Conservation (phyloP, 30 jellyfish, hydroid and myxozoan genomes). For the Turritopsis dohrnii region DNA sequence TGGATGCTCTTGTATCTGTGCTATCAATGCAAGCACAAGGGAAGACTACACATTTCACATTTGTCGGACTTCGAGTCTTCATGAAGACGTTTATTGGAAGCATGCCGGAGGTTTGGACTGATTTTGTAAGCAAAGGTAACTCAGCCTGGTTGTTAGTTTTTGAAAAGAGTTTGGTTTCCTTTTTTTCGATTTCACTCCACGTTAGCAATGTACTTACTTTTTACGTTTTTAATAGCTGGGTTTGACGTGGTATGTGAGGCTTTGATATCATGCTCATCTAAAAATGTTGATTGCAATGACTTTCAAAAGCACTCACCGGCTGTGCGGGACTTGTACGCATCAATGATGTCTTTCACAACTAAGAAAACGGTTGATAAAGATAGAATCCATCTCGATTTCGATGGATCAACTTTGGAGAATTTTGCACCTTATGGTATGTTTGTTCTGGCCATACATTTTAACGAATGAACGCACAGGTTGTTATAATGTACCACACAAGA, state of each 20-base stretch:
- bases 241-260: slow-evolving; percentile 6
- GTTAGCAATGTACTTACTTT: no score
- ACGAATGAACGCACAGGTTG: background rate
- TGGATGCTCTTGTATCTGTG: slow-evolving; percentile 5
- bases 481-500: background rate
- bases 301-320: slow-evolving; percentile 18
- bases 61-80: background rate
- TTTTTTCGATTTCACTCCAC: no score
- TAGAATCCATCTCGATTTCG: slow-evolving; percentile 16
- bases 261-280: background rate
- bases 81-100: background rate
- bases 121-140: slow-evolving; percentile 3
- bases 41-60: background rate
- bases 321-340: slow-evolving; percentile 8
- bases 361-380: background rate
- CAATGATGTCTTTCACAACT: background rate
- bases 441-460: background rate
- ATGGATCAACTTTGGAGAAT: slow-evolving; percentile 64
- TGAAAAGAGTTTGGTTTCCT: no score
- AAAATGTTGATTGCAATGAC: slow-evolving; percentile 22
- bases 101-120: background rate
- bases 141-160: background rate
- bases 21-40: background rate
- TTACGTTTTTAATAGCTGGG: slow-evolving; percentile 13
- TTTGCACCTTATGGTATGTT: slow-evolving; percentile 79